A percentile compares a stretch with the other conserved stretches of the same genome.
Conservation (phyloP, 2,888 invertebrate species). For the Arrhopalites spinosus region DNA sequence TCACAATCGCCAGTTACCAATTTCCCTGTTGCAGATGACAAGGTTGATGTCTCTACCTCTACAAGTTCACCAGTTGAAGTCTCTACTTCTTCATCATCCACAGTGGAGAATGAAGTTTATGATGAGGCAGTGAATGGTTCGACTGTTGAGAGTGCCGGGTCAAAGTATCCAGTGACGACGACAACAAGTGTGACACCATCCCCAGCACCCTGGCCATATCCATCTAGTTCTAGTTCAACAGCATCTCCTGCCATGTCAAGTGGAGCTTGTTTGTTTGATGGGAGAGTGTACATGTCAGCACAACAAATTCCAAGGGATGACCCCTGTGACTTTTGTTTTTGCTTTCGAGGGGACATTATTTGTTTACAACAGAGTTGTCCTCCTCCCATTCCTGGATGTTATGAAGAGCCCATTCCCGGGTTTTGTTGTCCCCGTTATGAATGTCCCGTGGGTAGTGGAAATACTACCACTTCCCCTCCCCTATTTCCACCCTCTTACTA, state of each 20-base stretch:
- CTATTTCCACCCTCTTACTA: slow-evolving; percentile 71
- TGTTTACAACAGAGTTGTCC: slow-evolving; percentile 94
- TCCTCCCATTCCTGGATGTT: slow-evolving; percentile 88
- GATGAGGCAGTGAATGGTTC: slow-evolving; percentile 46
- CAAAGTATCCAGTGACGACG: slow-evolving; percentile 32
- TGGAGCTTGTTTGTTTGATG: slow-evolving; percentile 88
- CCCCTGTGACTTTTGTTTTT: slow-evolving; percentile 96
- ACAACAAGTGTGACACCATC: slow-evolving; percentile 54
- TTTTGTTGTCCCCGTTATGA: slow-evolving; percentile 95
- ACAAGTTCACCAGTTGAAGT: background rate
- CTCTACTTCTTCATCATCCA: slow-evolving; percentile 19
- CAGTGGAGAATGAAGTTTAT: slow-evolving; percentile 56
- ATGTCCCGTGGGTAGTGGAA: slow-evolving; percentile 87
- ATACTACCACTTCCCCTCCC: slow-evolving; percentile 81
- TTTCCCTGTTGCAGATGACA: slow-evolving; percentile 12
- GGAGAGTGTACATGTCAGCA: slow-evolving; percentile 90
- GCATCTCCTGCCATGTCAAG: slow-evolving; percentile 70
- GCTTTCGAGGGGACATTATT: slow-evolving; percentile 93
- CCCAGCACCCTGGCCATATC: slow-evolving; percentile 50
- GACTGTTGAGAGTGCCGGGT: slow-evolving; percentile 32
- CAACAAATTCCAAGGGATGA: slow-evolving; percentile 93
- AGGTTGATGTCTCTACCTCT: background rate
- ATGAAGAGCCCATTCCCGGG: slow-evolving; percentile 88
- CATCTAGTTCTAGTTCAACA: slow-evolving; percentile 49
- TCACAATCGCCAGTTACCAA: background rate